Base-by-base conservation (phyloP, 2,888 invertebrate genomes). In the Agrotis clavis region DNA sequence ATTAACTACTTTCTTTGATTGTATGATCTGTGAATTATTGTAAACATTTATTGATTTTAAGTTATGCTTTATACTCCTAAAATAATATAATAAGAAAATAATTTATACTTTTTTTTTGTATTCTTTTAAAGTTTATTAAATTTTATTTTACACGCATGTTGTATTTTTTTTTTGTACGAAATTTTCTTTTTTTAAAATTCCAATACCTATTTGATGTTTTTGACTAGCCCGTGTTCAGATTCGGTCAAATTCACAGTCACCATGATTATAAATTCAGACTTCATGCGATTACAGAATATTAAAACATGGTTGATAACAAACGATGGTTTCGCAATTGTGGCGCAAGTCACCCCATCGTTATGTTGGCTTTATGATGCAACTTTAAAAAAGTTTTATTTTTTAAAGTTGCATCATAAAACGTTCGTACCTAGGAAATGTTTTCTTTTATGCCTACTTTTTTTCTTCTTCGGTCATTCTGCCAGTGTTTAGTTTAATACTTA, bases 61-160 rank as follows among this genome's bases (percentile, higher is more conserved):
- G 50, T 61, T 41, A 67, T 60, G 18, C 13, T 63, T 18, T 61
- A 30, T 48, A 16, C 18, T 5, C 16, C 2, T 9, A 56, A 61
- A 25, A 41, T 81, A 25, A 41, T 81, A n/a, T 21, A 41, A 19
- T 60, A 54, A 74, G 50, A 30, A 53, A 68, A 48, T 51, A 51
- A 70, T 77, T 63, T 62, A 66, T 51, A n/a, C 47, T 18, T 4
- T 59, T 48, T 60, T 68, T 80, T 51, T 68, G 19, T 59, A 51
- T 21, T n/a, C 51, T 0, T 14, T 59, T 54, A 53, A 3, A 25
- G 16, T 47, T 2, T 60, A 81, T 76, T 69, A 76, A 76, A 78
- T 60, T 47, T 63, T 56, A 61, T 64, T 65, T 64, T n/a, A 56
- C 0, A 9, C 18, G n/a, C 9, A 11, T 9, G 9, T 19, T 14